phyloP scores from a whole-genome alignment of 2,797 vertebrate species.

The Muscicapa comitata region DNA sequence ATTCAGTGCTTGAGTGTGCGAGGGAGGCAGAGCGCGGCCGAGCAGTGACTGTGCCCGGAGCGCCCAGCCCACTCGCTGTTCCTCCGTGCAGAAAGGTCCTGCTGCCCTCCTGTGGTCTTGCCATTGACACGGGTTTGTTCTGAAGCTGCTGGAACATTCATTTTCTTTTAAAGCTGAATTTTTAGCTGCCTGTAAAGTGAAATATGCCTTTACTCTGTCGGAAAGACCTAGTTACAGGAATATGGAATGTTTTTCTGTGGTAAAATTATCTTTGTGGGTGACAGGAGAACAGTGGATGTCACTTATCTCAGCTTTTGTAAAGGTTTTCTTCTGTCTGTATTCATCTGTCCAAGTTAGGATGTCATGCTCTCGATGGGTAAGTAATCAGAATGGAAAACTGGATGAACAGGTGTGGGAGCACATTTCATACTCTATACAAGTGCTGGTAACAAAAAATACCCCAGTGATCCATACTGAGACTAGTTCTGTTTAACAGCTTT shows the following conservation, averaged over 20 bases:
- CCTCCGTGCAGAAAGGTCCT: neutral
- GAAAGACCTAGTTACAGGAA: neutral
- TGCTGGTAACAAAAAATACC: neutral
- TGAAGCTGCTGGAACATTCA: neutral
- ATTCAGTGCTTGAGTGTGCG: fast-evolving
- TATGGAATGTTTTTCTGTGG: neutral
- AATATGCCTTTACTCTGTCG: neutral
- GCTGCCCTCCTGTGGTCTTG: conserved; percentile 45
- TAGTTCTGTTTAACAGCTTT: neutral
- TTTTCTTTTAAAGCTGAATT: neutral
- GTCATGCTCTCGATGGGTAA: neutral
- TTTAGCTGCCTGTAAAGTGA: neutral
- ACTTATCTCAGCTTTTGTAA: neutral
- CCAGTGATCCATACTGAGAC: neutral
- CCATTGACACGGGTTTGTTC: fast-evolving
- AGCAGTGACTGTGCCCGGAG: fast-evolving
- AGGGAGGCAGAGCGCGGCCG: neutral
- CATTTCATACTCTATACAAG: neutral
- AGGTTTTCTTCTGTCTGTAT: neutral
- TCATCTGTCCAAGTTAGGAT: neutral
- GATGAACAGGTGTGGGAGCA: fast-evolving
- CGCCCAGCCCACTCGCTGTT: fast-evolving
- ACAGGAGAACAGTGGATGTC: neutral
- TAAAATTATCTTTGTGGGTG: neutral
- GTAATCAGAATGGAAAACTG: neutral